Base-by-base conservation (phyloP, 2,888 invertebrate genomes). In the Actias luna region DNA sequence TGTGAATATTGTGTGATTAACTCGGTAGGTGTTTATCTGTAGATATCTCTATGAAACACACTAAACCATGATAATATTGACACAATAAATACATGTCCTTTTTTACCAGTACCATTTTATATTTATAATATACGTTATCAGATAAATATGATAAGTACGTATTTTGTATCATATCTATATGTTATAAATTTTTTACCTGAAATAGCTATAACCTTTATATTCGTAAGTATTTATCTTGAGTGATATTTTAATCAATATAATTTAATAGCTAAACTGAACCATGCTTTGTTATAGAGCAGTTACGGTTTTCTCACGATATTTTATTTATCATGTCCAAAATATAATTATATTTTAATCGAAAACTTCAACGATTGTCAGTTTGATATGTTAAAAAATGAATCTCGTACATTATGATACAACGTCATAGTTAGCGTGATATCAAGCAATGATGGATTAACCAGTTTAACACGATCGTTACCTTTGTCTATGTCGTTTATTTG, bases 401-500 rank as follows among this genome's bases (percentile, higher is more conserved):
- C 67, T 63, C 67, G 69, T 73, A 63, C 67, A 65, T n/a, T 33
- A 62, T 31, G 31, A 31, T 31, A 42, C 4, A 27, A 58, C 58
- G 42, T 58, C 61, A 42, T 33, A n/a, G 60, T 65, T 57, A 65
- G 63, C 65, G 65, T 67, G 68, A 72, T 73, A 73, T n/a, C 29
- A 2, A 55, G 29, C 42, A 58, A 29, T 22, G 58, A 57, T 29
- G n/a, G 16, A 29, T 55, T 22, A 55, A 55, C 2, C 55, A 55
- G 66, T 75, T 71, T 73, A 71, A 73, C 72, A 74, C 67, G 64
- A 68, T 63, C 68, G 67, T 82, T 87, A 92, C 92, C 92, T 87
- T 87, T 82, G 74, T 84, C 76, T 71, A 84, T 72, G 68, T 75
- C 79, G 71, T 79, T 75, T 67, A 90, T 78, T 76, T 81, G 78